Conservation (phyloP, 1,140 invertebrate genomes). For the Sarcophaga bullata region DNA sequence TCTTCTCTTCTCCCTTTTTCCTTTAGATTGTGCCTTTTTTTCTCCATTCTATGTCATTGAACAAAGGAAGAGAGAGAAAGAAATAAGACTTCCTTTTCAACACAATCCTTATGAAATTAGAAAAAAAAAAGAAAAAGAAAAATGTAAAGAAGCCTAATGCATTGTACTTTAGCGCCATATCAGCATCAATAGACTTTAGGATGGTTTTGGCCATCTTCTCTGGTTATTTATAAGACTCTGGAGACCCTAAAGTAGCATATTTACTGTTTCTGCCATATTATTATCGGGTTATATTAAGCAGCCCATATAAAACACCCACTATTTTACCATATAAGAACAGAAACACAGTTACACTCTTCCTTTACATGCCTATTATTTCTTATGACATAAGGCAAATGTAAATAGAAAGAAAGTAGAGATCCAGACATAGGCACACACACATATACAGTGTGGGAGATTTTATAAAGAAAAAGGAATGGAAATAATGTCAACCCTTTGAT, state of each 20-base stretch:
- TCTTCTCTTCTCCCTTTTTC: not conserved
- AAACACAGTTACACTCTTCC: not conserved
- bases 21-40: not conserved
- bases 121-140: not conserved
- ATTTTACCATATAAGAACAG: not conserved
- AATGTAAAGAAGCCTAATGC: constrained; percentile 9
- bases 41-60: not conserved
- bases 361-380: too few species aligned
- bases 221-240: constrained; percentile 34
- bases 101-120: not conserved
- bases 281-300: not conserved
- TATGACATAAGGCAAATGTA: not conserved
- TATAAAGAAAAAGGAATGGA: too few species aligned
- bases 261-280: not conserved
- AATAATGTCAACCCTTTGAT: too few species aligned
- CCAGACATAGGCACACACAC: too few species aligned
- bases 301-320: not conserved
- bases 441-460: too few species aligned
- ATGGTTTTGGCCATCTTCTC: constrained; percentile 21
- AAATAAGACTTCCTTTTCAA: not conserved
- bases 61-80: too few species aligned
- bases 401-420: not conserved
- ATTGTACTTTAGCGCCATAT: not conserved
- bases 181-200: not conserved
- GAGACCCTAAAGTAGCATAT: constrained; percentile 19